Evolutionary conservation across 2,113 vertebrate genomes (phyloP), one percentile per base, ranked within the genome.

Genomic region (Acanthisitta chloris): DNA sequence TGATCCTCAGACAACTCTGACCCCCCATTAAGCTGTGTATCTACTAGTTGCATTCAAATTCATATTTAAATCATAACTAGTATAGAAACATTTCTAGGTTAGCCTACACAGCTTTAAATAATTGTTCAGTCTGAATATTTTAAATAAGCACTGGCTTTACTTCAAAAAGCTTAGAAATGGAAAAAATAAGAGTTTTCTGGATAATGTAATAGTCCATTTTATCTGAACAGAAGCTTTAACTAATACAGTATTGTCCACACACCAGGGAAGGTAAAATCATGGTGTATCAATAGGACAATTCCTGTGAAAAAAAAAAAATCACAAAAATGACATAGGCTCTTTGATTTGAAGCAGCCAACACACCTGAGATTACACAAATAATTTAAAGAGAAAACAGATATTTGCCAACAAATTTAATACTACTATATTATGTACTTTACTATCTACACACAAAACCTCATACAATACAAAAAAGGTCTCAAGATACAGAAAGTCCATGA

Each of bases 321-420:
- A n/a, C 10, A 54, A 46, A 59, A 78, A 48, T 14, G 2, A 17
- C 16, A 67, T 3, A 36, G 38, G 28, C 46, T 69, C 43, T 49
- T 73, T 73, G n/a, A 86, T 62, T 71, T 71, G 12, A 94, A 95
- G 62, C 52, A 79, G 25, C 16, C 40, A 62, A 69, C 26, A 19
- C 8, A 83, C 15, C 13, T 49, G 26, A 82, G 34, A 62, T 31
- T 38, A 85, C 16, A 84, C 19, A 81, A 79, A 54, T 40, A 71
- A 81, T 45, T 76, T 54, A 57, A 93, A 82, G 3, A 69, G 34
- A 85, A 77, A 73, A 21, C 0, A 54, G 9, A 17, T 7, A 25
- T 61, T 74, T 82, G 57, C 17, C 10, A 45, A 81, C 9, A 67
- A 61, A 78, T 29, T 13, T 31, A 65, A 62, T 23, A 14, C 3